A percentile compares a stretch with the other conserved stretches of the same genome.
These are phyloP conservation scores for Caranx ignobilis DNA, from an alignment of 2,113 vertebrate species.

Conservation along the genomic window DNA sequence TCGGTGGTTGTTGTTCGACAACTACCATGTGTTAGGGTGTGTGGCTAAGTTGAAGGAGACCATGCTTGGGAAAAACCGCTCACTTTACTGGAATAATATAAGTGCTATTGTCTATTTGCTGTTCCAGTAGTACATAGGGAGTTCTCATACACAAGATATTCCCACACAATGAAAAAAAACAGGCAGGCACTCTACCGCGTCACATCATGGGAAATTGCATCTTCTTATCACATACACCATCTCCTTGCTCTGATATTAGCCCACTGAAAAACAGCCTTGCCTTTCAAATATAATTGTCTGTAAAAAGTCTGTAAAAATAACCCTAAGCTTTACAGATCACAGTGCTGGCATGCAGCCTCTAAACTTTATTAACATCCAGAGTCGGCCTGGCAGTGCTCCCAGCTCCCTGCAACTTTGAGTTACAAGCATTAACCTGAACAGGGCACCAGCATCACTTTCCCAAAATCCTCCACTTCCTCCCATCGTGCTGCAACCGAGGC, in stretches of 20 bases:
- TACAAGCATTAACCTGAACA: constrained; percentile 61
- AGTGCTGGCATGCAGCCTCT: constrained; percentile 69
- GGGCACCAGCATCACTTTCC: constrained; percentile 42
- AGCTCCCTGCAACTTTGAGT: constrained; percentile 56
- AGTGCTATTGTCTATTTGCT: not conserved
- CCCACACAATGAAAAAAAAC: constrained; percentile 54
- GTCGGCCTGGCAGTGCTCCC: constrained; percentile 65
- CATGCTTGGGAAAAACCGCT: not conserved
- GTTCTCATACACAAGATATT: constrained; percentile 52
- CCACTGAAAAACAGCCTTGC: constrained; percentile 61
- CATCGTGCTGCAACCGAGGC: constrained; percentile 10
- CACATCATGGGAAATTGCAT: constrained; percentile 76
- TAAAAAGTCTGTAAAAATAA: constrained; percentile 82
- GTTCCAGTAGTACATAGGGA: constrained; percentile 7
- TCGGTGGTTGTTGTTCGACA: constrained; percentile 17
- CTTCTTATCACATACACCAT: constrained; percentile 74
- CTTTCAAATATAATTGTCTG: constrained; percentile 79
- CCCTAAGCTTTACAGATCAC: constrained; percentile 76
- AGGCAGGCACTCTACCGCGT: constrained; percentile 11
- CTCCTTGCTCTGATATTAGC: constrained; percentile 69
- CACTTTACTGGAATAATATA: not conserved
- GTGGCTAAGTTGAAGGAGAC: not conserved
- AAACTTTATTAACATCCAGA: constrained; percentile 81
- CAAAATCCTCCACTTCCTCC: constrained; percentile 63
- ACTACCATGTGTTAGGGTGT: constrained; percentile 2